Percentiles rank a stretch among this genome's conserved stretches.
Conservation (phyloP, 2,113 vertebrate genomes). For the Carettochelys insculpta region DNA sequence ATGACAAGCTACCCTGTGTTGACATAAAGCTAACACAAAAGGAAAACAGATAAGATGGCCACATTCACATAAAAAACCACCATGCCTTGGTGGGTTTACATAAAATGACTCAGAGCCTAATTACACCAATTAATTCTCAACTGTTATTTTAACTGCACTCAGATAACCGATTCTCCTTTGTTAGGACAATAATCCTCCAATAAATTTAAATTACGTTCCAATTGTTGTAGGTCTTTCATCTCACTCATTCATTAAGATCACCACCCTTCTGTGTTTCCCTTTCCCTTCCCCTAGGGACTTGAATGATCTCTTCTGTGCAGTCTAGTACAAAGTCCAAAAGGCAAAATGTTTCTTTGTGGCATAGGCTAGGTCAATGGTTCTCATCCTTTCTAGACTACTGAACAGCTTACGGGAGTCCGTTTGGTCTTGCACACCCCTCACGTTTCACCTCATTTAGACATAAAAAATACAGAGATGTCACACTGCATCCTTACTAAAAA, state of each 20-base stretch:
- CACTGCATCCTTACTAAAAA: too few species aligned
- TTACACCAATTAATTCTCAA: not conserved
- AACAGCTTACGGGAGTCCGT: too few species aligned
- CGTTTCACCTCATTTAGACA: too few species aligned
- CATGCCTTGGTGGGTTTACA: rapidly evolving
- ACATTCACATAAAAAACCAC: not conserved
- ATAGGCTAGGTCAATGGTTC: not conserved
- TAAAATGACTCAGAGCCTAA: not conserved
- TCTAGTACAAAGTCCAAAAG: not conserved
- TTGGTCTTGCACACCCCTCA: too few species aligned
- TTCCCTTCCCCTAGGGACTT: not conserved
- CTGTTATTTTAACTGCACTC: rapidly evolving
- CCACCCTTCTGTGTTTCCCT: not conserved
- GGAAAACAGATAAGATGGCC: not conserved
- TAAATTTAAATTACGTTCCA: not conserved
- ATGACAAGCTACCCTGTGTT: not conserved
- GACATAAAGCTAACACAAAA: not conserved
- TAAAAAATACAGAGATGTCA: too few species aligned
- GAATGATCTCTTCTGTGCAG: too few species aligned
- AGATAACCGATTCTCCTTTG: not conserved
- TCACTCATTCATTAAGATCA: not conserved
- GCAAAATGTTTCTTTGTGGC: not conserved
- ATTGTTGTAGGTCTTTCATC: not conserved
- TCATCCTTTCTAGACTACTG: too few species aligned
- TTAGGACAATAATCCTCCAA: not conserved